These are phyloP conservation scores for Perognathus longimembris DNA, from an alignment of 2,113 vertebrate species.

Conservation along the genomic window DNA sequence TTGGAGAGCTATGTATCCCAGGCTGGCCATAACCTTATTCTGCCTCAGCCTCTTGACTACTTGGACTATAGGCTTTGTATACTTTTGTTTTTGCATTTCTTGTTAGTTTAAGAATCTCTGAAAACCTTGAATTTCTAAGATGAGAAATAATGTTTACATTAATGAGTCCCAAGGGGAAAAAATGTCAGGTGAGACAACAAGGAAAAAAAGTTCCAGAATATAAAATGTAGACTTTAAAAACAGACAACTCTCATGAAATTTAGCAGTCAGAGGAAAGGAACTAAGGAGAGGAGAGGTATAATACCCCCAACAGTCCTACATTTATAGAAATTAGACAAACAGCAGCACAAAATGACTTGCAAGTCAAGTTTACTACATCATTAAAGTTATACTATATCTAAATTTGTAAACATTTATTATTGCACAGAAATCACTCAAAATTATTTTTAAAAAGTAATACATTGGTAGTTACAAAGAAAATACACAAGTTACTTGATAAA, in stretches of 20 bases:
- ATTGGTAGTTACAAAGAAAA: slow-evolving; percentile 21
- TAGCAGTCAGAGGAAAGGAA: not conserved
- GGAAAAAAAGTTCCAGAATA: not conserved
- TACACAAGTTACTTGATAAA: slow-evolving; percentile 40
- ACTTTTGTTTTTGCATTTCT: slow-evolving; percentile 47
- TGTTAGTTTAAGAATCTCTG: slow-evolving; percentile 26
- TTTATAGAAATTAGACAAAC: slow-evolving; percentile 23
- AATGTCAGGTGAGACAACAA: slow-evolving; percentile 3
- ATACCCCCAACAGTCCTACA: not conserved
- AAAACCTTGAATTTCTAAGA: slow-evolving; percentile 20
- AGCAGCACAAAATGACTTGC: slow-evolving; percentile 3
- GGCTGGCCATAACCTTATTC: too few species aligned
- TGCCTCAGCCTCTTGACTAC: too few species aligned
- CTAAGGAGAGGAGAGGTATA: not conserved
- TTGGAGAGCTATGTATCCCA: too few species aligned
- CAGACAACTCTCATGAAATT: slow-evolving; percentile 19
- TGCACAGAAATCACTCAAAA: not conserved
- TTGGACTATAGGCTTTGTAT: too few species aligned
- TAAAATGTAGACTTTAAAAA: not conserved
- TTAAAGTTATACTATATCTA: not conserved
- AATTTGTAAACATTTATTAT: slow-evolving; percentile 38
- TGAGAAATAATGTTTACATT: not conserved
- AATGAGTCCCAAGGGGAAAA: not conserved
- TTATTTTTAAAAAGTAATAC: slow-evolving; percentile 1
- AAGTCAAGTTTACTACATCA: not conserved